Percentiles rank a stretch among this genome's conserved stretches.
phyloP scores from a whole-genome alignment of 2,113 vertebrate species.

The Mobula birostris region DNA sequence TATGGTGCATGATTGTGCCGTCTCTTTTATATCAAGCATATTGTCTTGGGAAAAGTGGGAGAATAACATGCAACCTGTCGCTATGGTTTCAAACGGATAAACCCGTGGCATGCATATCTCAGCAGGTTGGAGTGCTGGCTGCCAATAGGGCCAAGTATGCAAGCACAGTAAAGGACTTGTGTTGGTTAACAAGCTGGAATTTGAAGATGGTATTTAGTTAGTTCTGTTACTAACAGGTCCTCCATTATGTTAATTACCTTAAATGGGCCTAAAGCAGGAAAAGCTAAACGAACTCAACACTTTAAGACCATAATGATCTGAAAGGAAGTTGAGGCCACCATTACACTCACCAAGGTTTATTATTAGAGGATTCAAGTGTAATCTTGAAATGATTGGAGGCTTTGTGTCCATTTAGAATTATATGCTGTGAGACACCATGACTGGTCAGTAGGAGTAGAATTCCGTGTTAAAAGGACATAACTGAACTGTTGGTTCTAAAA shows the following conservation, averaged over 20 bases:
- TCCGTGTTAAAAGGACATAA: too few species aligned
- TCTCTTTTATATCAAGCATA: conserved; percentile 26
- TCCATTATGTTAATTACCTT: background rate
- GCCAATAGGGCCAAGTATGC: background rate
- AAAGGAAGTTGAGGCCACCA: background rate
- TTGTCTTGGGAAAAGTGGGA: conserved; percentile 7
- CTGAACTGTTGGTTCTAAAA: background rate
- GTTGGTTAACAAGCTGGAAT: background rate
- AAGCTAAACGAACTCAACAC: background rate
- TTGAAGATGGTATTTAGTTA: background rate
- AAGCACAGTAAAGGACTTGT: background rate
- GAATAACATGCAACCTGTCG: conserved; percentile 13
- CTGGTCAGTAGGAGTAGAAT: background rate
- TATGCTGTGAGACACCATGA: background rate
- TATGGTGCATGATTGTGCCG: background rate
- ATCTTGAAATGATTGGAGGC: background rate
- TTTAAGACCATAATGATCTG: background rate
- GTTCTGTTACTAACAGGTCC: background rate
- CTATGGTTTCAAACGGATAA: background rate
- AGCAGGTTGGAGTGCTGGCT: background rate
- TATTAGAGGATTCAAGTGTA: background rate
- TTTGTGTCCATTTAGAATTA: background rate
- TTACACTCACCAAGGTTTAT: background rate
- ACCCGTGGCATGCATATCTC: background rate
- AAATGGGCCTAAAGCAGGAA: background rate